A percentile compares a stretch with the other conserved stretches of the same genome.
Conservation (phyloP, 2,888 invertebrate species). For the Agrochola lota region DNA sequence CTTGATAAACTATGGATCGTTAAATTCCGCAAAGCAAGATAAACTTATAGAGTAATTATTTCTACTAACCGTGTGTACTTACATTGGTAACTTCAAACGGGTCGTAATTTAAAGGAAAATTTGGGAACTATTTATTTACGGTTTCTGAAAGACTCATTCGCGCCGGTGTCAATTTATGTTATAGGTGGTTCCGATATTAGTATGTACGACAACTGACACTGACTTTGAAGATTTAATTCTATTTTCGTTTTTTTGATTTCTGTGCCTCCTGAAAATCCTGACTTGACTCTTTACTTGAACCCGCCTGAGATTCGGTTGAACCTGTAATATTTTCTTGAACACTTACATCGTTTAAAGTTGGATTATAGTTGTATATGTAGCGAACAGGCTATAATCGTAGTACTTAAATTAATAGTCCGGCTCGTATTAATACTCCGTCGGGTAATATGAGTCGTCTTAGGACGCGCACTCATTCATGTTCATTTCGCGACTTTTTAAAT, state of each 20-base stretch:
- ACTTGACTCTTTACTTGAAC: not conserved
- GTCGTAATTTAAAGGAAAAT: not conserved
- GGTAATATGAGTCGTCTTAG: not conserved
- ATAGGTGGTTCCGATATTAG: constrained; percentile 1
- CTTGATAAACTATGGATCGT: too few species aligned
- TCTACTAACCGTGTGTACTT: not conserved
- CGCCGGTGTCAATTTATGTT: constrained; percentile 1
- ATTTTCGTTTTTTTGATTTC: not conserved
- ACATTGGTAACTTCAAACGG: not conserved
- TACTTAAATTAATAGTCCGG: not conserved
- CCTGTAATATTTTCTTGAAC: not conserved
- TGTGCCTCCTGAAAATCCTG: not conserved
- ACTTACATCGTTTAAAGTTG: not conserved
- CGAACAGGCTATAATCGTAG: not conserved
- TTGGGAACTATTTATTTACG: not conserved
- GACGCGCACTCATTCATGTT: not conserved
- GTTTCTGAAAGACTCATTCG: constrained; percentile 8
- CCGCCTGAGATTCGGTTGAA: not conserved
- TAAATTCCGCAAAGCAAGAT: too few species aligned
- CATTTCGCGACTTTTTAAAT: too few species aligned
- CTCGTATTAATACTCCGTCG: not conserved
- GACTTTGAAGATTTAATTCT: not conserved
- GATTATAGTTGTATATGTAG: not conserved
- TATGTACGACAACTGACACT: not conserved
- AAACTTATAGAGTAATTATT: too few species aligned